phyloP scores from a whole-genome alignment of 2,888 invertebrate genomes.

The Calliscelio sp. region DNA sequence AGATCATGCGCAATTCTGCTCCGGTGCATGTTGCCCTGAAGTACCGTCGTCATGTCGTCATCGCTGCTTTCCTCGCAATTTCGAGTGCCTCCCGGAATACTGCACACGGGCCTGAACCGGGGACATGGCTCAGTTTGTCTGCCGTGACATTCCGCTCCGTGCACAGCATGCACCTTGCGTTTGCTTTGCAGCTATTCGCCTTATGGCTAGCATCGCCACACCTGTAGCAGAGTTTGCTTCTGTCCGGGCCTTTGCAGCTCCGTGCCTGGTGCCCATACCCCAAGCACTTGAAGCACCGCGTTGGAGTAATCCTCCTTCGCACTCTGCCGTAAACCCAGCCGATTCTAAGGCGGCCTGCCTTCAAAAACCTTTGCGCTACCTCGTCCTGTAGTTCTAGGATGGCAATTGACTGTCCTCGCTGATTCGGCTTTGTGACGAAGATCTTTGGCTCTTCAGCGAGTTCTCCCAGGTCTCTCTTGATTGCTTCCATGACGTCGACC shows the following conservation, averaged over 20 bases:
- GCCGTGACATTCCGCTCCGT: background rate
- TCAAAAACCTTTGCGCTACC: too few species aligned
- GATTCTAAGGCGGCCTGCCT: background rate
- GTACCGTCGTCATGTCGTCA: slow-evolving; percentile 14
- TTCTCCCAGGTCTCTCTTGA: too few species aligned
- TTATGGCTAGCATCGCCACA: slow-evolving; percentile 26
- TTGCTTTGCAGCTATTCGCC: slow-evolving; percentile 10
- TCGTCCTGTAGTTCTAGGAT: too few species aligned
- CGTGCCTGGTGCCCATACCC: slow-evolving; percentile 32
- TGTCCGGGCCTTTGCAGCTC: slow-evolving; percentile 21
- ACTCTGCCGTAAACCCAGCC: slow-evolving; percentile 41
- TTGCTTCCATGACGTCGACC: too few species aligned
- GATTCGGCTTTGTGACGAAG: too few species aligned
- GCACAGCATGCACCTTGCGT: slow-evolving; percentile 18
- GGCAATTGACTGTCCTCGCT: too few species aligned
- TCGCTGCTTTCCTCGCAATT: slow-evolving; percentile 11
- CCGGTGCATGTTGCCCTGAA: slow-evolving; percentile 73
- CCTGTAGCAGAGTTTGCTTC: slow-evolving; percentile 13
- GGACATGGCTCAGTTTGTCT: slow-evolving; percentile 29
- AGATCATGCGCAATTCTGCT: slow-evolving; percentile 67
- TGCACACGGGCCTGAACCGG: slow-evolving; percentile 53
- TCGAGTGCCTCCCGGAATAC: slow-evolving; percentile 51
- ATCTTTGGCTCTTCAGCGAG: too few species aligned
- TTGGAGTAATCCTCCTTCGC: background rate
- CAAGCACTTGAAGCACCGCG: slow-evolving; percentile 30